Evolutionary conservation across 2,797 vertebrate genomes (phyloP).

Genomic region (Cossypha heuglini): DNA sequence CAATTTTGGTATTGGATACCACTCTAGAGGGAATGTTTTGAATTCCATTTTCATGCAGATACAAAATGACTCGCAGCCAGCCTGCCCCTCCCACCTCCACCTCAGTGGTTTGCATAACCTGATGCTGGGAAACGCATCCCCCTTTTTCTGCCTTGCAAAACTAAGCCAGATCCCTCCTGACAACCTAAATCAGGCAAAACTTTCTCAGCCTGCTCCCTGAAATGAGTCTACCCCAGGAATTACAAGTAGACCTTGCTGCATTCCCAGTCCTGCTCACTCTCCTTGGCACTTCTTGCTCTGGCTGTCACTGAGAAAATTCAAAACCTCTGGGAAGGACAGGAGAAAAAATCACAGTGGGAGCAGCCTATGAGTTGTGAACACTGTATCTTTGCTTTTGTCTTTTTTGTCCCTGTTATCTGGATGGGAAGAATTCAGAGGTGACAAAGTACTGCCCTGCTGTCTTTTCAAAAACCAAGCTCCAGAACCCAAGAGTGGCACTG

Average conservation of each 20-base stretch:
- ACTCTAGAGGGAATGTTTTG: constrained; percentile 55
- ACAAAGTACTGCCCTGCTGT: neutral
- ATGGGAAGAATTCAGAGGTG: neutral
- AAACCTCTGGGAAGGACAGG: neutral
- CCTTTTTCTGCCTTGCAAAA: neutral
- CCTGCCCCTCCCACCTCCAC: neutral
- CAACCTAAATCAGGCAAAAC: neutral
- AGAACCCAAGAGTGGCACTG: neutral
- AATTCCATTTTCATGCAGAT: constrained; percentile 59
- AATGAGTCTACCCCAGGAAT: neutral
- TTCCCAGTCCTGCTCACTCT: neutral
- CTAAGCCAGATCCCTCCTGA: neutral
- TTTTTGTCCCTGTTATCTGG: neutral
- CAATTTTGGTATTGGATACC: constrained; percentile 72
- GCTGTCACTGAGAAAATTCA: neutral
- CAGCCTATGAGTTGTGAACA: neutral
- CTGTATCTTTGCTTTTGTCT: neutral
- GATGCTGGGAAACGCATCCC: constrained; percentile 33
- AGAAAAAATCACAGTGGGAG: neutral
- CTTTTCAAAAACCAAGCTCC: neutral
- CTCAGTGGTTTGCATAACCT: neutral
- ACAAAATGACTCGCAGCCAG: neutral
- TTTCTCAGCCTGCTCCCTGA: neutral
- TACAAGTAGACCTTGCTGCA: neutral
- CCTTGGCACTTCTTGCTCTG: neutral